phyloP scores from a whole-genome alignment of 2,113 vertebrate species.

The Sigmodon hispidus region DNA sequence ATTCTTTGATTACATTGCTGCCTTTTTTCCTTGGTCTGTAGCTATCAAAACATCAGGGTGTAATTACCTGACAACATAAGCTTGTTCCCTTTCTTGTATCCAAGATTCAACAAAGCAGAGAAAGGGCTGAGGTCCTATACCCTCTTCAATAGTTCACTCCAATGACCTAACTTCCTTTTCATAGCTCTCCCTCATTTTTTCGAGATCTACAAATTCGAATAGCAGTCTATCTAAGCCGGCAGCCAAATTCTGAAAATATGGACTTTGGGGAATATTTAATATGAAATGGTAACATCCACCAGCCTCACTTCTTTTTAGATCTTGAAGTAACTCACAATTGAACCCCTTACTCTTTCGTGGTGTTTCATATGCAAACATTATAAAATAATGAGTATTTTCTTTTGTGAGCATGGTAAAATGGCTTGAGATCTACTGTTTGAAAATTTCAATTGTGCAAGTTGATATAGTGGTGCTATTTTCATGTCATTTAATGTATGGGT shows the following conservation, averaged over 20 bases:
- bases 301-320: background rate
- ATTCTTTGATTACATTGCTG: background rate
- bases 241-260: background rate
- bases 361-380: background rate
- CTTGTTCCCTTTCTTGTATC: background rate
- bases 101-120: background rate
- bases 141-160: no score
- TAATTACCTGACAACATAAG: background rate
- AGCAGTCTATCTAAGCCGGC: background rate
- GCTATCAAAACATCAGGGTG: no score
- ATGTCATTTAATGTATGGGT: background rate
- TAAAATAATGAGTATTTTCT: background rate
- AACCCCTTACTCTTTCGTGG: background rate
- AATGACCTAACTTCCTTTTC: background rate
- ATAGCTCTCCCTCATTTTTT: background rate
- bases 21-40: background rate
- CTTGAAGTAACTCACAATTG: background rate
- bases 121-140: background rate
- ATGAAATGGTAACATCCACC: background rate
- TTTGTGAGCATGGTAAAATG: background rate
- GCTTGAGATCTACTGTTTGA: background rate
- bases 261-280: background rate
- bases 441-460: background rate
- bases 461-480: background rate
- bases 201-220: background rate